These are phyloP conservation scores for Aspidiotus destructor DNA, from an alignment of 2,888 invertebrate genomes.

Conservation along the genomic window DNA sequence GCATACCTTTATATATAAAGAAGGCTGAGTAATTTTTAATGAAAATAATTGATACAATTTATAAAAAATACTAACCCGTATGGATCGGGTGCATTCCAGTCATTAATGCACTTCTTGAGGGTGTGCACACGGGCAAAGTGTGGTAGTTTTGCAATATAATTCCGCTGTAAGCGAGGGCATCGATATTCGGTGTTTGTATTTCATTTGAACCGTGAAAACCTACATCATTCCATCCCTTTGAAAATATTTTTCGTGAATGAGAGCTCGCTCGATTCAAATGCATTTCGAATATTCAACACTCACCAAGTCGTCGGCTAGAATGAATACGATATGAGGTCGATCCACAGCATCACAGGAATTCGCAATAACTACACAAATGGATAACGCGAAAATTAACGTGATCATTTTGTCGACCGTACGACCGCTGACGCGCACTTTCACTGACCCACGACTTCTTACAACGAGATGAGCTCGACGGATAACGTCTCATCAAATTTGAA, in stretches of 20 bases:
- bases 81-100: conserved; percentile 48
- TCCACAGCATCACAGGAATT: not conserved
- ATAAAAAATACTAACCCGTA: conserved; percentile 41
- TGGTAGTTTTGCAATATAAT: conserved; percentile 49
- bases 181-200: conserved; percentile 50
- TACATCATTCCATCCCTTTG: conserved; percentile 50
- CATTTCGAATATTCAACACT: conserved; percentile 36
- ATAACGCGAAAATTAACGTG: not conserved
- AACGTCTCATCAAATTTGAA: too few relatives aligned
- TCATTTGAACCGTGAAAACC: conserved; percentile 49
- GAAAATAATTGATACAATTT: too few relatives aligned
- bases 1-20: conserved; percentile 43
- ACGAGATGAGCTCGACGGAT: too few relatives aligned
- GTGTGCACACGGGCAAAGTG: conserved; percentile 48
- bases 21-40: conserved; percentile 8
- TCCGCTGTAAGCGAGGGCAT: conserved; percentile 47
- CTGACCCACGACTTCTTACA: not conserved
- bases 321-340: conserved; percentile 46
- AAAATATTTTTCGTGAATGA: not conserved
- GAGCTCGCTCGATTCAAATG: too few relatives aligned
- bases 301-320: conserved; percentile 52
- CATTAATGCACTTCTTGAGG: conserved; percentile 46
- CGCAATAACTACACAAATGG: not conserved
- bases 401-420: not conserved
- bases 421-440: not conserved